Percentiles rank a stretch among this genome's conserved stretches.
Conservation (phyloP, 2,888 invertebrate genomes). For the Papilio protenor region DNA sequence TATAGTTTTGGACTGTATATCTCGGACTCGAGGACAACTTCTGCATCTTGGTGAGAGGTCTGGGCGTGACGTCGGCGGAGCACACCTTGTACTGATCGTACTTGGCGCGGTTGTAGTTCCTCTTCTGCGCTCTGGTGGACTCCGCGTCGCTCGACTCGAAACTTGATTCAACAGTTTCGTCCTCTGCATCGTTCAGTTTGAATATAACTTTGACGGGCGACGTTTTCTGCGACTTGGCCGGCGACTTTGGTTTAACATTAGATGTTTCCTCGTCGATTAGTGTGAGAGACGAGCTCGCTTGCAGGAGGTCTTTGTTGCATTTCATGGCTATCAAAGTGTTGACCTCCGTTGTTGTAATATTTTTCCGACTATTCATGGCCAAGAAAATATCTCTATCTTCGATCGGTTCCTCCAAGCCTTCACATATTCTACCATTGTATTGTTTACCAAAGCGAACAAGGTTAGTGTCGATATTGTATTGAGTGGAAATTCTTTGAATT, state of each 20-base stretch:
- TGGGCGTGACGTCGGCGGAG: constrained; percentile 64
- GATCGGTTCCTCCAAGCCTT: constrained; percentile 46
- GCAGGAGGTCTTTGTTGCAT: constrained; percentile 63
- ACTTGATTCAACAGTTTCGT: constrained; percentile 52
- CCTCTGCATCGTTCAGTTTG: constrained; percentile 48
- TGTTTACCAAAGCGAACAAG: neutral
- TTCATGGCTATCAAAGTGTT: constrained; percentile 75
- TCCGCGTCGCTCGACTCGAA: constrained; percentile 52
- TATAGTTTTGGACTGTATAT: neutral
- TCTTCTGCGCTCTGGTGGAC: constrained; percentile 58
- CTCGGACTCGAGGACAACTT: constrained; percentile 60
- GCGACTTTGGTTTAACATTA: constrained; percentile 47
- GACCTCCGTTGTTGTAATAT: constrained; percentile 59
- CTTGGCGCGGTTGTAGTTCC: constrained; percentile 59
- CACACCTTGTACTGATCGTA: constrained; percentile 47
- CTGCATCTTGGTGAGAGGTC: constrained; percentile 65
- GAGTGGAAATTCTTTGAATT: constrained; percentile 16
- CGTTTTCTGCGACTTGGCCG: constrained; percentile 20
- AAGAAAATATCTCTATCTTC: constrained; percentile 53
- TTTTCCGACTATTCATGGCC: constrained; percentile 51
- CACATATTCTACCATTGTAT: neutral
- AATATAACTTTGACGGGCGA: constrained; percentile 58
- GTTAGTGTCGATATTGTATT: constrained; percentile 29
- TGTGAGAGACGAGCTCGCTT: constrained; percentile 66
- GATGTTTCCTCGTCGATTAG: constrained; percentile 65